Base-by-base conservation (phyloP, 2,113 vertebrate genomes). In the Camelus dromedarius region DNA sequence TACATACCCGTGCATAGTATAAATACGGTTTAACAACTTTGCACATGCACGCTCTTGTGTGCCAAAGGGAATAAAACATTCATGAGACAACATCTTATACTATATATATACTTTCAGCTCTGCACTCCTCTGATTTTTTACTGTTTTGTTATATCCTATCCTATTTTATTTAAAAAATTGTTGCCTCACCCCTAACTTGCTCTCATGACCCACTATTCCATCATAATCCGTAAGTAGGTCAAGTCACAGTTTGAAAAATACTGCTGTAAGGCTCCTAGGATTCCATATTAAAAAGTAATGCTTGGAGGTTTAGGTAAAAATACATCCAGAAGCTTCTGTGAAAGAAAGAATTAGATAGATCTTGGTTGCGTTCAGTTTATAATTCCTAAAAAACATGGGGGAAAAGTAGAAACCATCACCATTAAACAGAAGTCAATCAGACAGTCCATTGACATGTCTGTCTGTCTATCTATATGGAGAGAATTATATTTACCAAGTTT, bases 221-320 rank as follows among this genome's bases (percentile, higher is more conserved):
- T 75, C 56, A 87, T 62, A 52, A 67, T 10, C 24, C 64, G n/a
- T 80, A 30, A 66, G 24, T n/a, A 12, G 48, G 66, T 60, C 66
- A 97, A 56, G 54, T 96, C 66, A 80, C 80, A 96, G 70, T 91
- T 75, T 93, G 75, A 90, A 87, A 92, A 89, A 50, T 60, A 54
- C 35, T 85, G 10, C 24, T 48, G 10, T 72, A 67, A 66, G 3
- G 6, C 13, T 64, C 52, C 3, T 24, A 67, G 22, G 3, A 67
- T 60, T 66, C 19, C 50, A 48, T 62, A 58, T 46, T 93, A 24
- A 76, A 82, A 89, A 92, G 54, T 66, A 85, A 72, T 76, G 14
- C 12, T 70, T 50, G 16, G 24, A 2, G 8, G 18, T 52, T 75
- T 72, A 50, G 20, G 50, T 35, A 89, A 80, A 93, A 62, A 64